Evolutionary conservation across 2,797 vertebrate species (phyloP).

Genomic region (Graptemys geographica): DNA sequence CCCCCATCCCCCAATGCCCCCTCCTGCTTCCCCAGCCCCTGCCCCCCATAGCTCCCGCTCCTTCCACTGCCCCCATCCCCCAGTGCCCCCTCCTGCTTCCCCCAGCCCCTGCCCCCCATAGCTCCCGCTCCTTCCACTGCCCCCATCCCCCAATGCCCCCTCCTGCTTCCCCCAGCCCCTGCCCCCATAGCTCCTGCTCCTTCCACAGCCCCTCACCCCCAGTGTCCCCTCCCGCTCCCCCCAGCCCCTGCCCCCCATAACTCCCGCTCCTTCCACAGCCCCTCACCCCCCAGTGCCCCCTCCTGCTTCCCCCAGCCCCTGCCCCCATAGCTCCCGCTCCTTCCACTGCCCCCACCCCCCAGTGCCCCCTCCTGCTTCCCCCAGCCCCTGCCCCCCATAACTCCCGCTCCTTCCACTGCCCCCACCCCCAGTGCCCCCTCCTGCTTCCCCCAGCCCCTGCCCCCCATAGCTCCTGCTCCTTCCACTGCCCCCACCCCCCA

Average conservation of each 20-base stretch:
- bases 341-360: not conserved
- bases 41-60: too few species aligned
- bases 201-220: not conserved
- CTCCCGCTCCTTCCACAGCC: not conserved
- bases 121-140: accelerated
- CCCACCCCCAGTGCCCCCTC: too few species aligned
- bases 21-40: too few species aligned
- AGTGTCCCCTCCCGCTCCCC: too few species aligned
- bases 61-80: not conserved
- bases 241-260: too few species aligned
- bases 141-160: not conserved
- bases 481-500: too few species aligned
- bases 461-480: too few species aligned
- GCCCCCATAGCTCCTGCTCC: too few species aligned
- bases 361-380: not conserved
- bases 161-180: not conserved
- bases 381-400: not conserved
- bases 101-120: too few species aligned
- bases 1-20: too few species aligned
- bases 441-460: too few species aligned
- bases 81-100: too few species aligned
- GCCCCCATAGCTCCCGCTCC: accelerated
- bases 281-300: not conserved
- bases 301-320: not conserved
- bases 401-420: not conserved